Evolutionary conservation across 2,113 vertebrate species (phyloP).

Genomic region (Gopherus evgoodei): DNA sequence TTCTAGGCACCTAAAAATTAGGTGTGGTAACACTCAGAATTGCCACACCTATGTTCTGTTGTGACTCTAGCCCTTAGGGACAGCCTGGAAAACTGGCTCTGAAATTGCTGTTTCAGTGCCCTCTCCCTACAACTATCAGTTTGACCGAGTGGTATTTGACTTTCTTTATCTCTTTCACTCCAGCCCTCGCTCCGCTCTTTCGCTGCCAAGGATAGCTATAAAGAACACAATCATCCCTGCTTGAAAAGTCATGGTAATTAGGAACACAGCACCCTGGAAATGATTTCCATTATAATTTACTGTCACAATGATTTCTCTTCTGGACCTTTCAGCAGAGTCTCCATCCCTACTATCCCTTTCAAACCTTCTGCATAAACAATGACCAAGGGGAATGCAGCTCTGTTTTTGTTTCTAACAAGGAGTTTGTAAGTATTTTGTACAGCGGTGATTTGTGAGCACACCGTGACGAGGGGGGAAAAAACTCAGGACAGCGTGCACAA

Average conservation of each 20-base stretch:
- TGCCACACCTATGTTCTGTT: not conserved
- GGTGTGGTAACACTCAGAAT: not conserved
- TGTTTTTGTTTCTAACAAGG: not conserved
- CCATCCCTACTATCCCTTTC: conserved; percentile 21
- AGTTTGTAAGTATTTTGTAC: conserved; percentile 21
- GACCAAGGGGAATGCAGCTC: not conserved
- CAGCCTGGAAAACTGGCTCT: not conserved
- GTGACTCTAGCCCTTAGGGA: not conserved
- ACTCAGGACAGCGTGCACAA: not conserved
- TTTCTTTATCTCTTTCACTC: not conserved
- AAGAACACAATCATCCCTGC: conserved; percentile 57
- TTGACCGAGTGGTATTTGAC: not conserved
- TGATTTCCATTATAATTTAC: conserved; percentile 38
- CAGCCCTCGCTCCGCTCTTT: not conserved
- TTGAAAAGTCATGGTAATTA: conserved; percentile 35
- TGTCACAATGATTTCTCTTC: conserved; percentile 29
- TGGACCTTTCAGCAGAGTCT: not conserved
- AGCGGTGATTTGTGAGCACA: not conserved
- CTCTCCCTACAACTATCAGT: not conserved
- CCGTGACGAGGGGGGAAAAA: not conserved
- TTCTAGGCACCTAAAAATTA: not conserved
- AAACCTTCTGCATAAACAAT: conserved; percentile 43
- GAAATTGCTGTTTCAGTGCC: not conserved
- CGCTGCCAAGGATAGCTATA: not conserved
- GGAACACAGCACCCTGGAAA: conserved; percentile 35